These are phyloP conservation scores for Hetaerina americana DNA, from an alignment of 1,140 invertebrate species.

Conservation along the genomic window DNA sequence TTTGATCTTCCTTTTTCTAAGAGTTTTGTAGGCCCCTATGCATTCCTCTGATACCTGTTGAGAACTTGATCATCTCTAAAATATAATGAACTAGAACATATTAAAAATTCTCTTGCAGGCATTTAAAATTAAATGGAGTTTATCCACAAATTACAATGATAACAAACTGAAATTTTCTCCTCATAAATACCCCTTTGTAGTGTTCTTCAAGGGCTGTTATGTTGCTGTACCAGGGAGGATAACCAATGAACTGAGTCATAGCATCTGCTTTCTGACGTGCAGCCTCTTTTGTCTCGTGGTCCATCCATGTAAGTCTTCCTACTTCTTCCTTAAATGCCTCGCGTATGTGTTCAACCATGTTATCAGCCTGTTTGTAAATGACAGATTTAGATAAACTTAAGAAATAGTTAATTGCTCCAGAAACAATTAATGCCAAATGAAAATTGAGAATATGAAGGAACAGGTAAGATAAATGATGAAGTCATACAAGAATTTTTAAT, in stretches of 20 bases:
- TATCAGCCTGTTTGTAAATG: constrained; percentile 18
- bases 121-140: not conserved
- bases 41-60: too few relatives aligned
- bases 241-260: constrained; percentile 49
- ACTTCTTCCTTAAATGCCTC: constrained; percentile 40
- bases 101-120: constrained; percentile 5
- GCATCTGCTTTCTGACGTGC: constrained; percentile 42
- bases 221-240: constrained; percentile 46
- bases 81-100: too few relatives aligned
- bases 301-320: constrained; percentile 45
- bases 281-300: constrained; percentile 35
- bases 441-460: too few relatives aligned
- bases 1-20: too few relatives aligned
- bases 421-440: too few relatives aligned
- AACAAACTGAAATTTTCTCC: constrained; percentile 11
- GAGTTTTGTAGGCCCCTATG: too few relatives aligned
- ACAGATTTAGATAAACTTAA: not conserved
- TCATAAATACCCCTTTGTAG: constrained; percentile 29
- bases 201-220: constrained; percentile 31
- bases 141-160: not conserved
- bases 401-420: too few relatives aligned
- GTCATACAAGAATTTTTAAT: too few relatives aligned
- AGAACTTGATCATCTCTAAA: too few relatives aligned
- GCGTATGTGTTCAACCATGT: constrained; percentile 44
- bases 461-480: too few relatives aligned